phyloP scores from a whole-genome alignment of 1,140 invertebrate genomes.

The Atta texana region DNA sequence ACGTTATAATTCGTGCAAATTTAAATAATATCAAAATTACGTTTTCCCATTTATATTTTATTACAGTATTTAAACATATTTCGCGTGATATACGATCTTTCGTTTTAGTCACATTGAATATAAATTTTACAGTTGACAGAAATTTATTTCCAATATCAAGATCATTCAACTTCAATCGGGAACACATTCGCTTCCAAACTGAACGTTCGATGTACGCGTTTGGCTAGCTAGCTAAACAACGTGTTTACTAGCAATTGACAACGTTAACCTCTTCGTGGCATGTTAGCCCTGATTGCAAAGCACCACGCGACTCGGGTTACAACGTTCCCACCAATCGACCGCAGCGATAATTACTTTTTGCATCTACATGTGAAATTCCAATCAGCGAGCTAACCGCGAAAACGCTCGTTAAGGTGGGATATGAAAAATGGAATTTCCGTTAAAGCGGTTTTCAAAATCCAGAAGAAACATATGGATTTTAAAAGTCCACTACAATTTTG shows the following conservation, averaged over 20 bases:
- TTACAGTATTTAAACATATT: neutral
- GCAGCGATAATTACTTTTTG: slow-evolving; percentile 74
- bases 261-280: slow-evolving; percentile 65
- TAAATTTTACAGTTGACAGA: neutral
- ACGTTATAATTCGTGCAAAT: neutral
- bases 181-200: slow-evolving; percentile 50
- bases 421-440: slow-evolving; percentile 58
- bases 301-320: slow-evolving; percentile 64
- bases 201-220: slow-evolving; percentile 41
- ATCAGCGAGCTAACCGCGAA: slow-evolving; percentile 19
- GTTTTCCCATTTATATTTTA: neutral
- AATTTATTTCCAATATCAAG: slow-evolving; percentile 41
- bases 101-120: neutral
- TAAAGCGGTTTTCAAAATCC: slow-evolving; percentile 41
- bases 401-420: slow-evolving; percentile 42
- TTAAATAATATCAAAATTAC: neutral
- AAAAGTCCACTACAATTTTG: slow-evolving; percentile 43
- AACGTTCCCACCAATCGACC: slow-evolving; percentile 59
- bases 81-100: neutral
- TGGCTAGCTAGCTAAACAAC: slow-evolving; percentile 68
- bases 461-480: slow-evolving; percentile 52
- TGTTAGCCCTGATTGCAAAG: slow-evolving; percentile 71
- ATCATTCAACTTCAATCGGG: slow-evolving; percentile 49
- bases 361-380: slow-evolving; percentile 42
- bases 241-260: slow-evolving; percentile 74